Conservation (phyloP, 2,113 vertebrate species). For the Triplophysa rosa region DNA sequence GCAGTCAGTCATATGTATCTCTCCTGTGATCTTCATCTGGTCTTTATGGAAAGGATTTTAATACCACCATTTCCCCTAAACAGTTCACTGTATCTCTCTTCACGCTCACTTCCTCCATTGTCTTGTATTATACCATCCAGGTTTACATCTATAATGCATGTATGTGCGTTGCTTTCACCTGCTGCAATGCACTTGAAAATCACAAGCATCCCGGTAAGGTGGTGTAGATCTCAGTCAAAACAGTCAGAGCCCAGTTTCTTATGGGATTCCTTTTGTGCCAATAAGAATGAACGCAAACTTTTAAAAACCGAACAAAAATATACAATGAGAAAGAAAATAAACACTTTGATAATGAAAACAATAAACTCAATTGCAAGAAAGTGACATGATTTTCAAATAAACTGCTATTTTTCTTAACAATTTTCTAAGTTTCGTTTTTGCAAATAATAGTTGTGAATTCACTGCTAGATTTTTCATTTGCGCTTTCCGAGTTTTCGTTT, state of each 20-base stretch:
- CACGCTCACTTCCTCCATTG: not conserved
- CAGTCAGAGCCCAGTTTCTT: not conserved
- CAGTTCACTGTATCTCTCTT: conserved; percentile 18
- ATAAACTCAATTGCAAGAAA: too few relatives aligned
- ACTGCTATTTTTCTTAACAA: too few relatives aligned
- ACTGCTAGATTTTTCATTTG: too few relatives aligned
- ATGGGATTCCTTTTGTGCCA: too few relatives aligned
- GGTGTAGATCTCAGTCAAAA: not conserved
- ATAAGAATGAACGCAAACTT: too few relatives aligned
- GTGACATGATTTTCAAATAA: too few relatives aligned
- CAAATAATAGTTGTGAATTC: too few relatives aligned
- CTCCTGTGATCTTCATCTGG: not conserved
- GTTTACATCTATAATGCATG: conserved; percentile 54
- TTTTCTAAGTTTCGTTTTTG: too few relatives aligned
- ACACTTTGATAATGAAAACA: too few relatives aligned
- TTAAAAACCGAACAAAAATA: too few relatives aligned
- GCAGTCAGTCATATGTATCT: not conserved
- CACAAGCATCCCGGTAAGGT: conserved; percentile 11
- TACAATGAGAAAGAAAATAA: too few relatives aligned
- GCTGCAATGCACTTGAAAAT: not conserved
- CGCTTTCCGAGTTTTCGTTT: too few relatives aligned
- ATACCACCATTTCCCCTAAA: not conserved
- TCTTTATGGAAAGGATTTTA: not conserved
- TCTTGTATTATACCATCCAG: conserved; percentile 18
- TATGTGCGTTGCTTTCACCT: conserved; percentile 18